Percentiles rank a stretch among this genome's conserved stretches.
Conservation (phyloP, 2,113 vertebrate species). For the Lota lota region DNA sequence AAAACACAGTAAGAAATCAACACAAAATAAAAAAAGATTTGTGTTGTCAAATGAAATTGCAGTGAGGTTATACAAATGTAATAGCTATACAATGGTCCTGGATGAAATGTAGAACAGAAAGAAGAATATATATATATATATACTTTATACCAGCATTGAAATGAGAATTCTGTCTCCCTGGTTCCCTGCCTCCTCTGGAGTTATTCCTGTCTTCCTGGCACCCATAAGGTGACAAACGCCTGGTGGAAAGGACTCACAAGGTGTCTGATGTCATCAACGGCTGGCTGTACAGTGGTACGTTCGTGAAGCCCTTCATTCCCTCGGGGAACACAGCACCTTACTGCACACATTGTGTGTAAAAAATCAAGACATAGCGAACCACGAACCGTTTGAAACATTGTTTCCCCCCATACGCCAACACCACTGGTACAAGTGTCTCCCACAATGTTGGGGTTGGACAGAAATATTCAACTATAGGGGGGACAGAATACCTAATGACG, state of each 20-base stretch:
- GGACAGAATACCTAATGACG: slow-evolving; percentile 30
- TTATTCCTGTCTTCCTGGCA: slow-evolving; percentile 11
- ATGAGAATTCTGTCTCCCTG: not conserved
- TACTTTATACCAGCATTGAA: too few species aligned
- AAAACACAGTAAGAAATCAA: too few species aligned
- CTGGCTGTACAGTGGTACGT: slow-evolving; percentile 21
- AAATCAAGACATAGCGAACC: slow-evolving; percentile 37
- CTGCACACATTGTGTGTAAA: slow-evolving; percentile 29
- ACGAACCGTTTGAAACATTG: not conserved
- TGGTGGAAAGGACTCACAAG: slow-evolving; percentile 42
- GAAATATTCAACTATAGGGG: slow-evolving; percentile 11
- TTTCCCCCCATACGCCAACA: too few species aligned
- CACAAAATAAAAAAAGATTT: too few species aligned
- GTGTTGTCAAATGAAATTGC: too few species aligned
- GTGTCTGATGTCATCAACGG: slow-evolving; percentile 47
- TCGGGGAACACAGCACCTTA: slow-evolving; percentile 26
- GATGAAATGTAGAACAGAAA: too few species aligned
- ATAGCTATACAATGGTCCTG: too few species aligned
- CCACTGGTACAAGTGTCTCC: slow-evolving; percentile 13
- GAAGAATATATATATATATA: too few species aligned
- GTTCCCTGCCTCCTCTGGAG: slow-evolving; percentile 7
- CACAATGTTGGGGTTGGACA: slow-evolving; percentile 4
- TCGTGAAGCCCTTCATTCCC: slow-evolving; percentile 43
- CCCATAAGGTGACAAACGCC: slow-evolving; percentile 33
- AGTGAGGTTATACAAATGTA: too few species aligned